A percentile compares a stretch with the other conserved stretches of the same genome.
phyloP scores from a whole-genome alignment of 2,113 vertebrate species.

The Stegostoma tigrinum region DNA sequence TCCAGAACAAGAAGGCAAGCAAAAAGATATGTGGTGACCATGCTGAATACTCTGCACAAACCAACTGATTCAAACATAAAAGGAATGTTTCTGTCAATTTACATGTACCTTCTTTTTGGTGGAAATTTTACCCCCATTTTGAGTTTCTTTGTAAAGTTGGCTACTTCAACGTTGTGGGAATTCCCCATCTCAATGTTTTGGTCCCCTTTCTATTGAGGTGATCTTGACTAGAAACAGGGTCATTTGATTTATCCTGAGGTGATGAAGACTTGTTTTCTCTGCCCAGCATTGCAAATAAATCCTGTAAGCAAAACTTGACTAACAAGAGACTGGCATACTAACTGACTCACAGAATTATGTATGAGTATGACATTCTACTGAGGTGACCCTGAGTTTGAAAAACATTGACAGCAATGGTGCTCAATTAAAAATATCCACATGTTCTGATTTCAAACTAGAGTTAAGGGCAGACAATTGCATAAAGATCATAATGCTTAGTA shows the following conservation, averaged over 20 bases:
- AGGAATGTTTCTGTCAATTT: neutral
- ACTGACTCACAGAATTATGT: too few species aligned
- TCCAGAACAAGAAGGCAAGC: neutral
- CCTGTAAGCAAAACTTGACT: neutral
- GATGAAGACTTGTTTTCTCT: neutral
- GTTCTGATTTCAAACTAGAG: neutral
- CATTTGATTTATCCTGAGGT: neutral
- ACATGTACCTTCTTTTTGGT: neutral
- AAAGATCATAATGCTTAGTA: neutral
- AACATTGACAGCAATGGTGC: neutral
- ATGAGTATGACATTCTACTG: neutral
- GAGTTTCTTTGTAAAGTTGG: neutral
- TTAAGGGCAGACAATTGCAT: neutral
- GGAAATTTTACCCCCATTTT: neutral
- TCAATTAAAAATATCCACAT: conserved; percentile 1
- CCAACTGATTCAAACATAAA: neutral
- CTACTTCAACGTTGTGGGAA: neutral
- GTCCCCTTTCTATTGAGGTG: neutral
- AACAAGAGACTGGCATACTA: neutral
- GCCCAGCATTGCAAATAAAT: neutral
- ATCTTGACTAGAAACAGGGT: neutral
- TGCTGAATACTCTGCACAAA: neutral
- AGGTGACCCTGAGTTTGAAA: neutral
- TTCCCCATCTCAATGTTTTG: neutral
- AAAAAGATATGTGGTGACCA: neutral